Evolutionary conservation across 1,140 invertebrate genomes (phyloP).

Genomic region (Anoplolepis gracilipes): DNA sequence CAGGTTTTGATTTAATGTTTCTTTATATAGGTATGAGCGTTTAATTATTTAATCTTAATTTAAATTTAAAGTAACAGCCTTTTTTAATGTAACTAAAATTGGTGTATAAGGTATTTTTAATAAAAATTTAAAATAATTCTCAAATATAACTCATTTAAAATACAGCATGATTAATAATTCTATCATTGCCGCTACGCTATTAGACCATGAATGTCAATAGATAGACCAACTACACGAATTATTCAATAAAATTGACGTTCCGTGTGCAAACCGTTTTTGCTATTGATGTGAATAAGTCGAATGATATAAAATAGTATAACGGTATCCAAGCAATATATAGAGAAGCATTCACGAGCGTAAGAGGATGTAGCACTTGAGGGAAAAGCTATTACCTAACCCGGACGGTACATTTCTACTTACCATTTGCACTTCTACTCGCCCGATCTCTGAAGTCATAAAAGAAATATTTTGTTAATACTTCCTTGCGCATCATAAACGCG

Average conservation of each 20-base stretch:
- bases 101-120: not conserved
- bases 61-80: not conserved
- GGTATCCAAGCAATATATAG: slow-evolving; percentile 27
- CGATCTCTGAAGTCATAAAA: slow-evolving; percentile 51
- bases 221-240: not conserved
- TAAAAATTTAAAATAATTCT: not conserved
- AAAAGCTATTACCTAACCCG: slow-evolving; percentile 34
- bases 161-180: not conserved
- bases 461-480: slow-evolving; percentile 68
- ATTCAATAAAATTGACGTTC: not conserved
- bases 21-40: not conserved
- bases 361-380: slow-evolving; percentile 7
- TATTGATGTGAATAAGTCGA: slow-evolving; percentile 12
- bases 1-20: not conserved
- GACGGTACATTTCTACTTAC: slow-evolving; percentile 26
- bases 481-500: slow-evolving; percentile 50
- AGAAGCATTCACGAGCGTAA: slow-evolving; percentile 27
- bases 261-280: not conserved
- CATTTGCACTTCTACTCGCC: slow-evolving; percentile 50
- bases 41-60: not conserved
- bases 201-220: not conserved
- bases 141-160: not conserved
- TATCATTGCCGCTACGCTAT: not conserved
- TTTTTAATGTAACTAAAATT: not conserved
- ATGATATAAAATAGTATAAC: slow-evolving; percentile 33